Percentiles rank a stretch among this genome's conserved stretches.
Conservation (phyloP, 2,888 invertebrate species). For the Lypha dubia region DNA sequence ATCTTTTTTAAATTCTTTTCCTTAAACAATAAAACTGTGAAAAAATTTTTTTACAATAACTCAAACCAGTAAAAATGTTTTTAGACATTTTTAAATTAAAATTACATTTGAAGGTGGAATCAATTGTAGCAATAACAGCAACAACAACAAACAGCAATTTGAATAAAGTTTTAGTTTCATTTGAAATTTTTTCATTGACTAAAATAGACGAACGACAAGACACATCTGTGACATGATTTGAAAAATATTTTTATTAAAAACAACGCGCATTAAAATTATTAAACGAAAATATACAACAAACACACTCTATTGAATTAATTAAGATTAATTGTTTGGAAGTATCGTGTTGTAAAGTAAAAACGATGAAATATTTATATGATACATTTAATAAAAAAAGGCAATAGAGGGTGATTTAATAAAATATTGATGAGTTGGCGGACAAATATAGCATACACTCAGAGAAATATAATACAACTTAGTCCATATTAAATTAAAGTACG, state of each 20-base stretch:
- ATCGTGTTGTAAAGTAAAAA: constrained; percentile 21
- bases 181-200: neutral
- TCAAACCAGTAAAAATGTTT: neutral
- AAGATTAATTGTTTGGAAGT: constrained; percentile 47
- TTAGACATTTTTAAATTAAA: constrained; percentile 26
- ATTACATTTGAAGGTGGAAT: constrained; percentile 66
- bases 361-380: constrained; percentile 42
- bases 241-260: constrained; percentile 50
- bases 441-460: neutral
- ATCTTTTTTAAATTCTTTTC: neutral
- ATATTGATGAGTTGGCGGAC: constrained; percentile 25
- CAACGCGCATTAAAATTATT: constrained; percentile 43
- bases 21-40: neutral
- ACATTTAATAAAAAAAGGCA: constrained; percentile 25
- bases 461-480: neutral
- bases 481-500: no score
- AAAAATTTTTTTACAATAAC: neutral
- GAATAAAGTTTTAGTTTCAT: constrained; percentile 47
- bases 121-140: constrained; percentile 50
- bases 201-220: constrained; percentile 37
- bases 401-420: constrained; percentile 34
- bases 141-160: constrained; percentile 25
- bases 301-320: constrained; percentile 34
- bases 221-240: constrained; percentile 58
- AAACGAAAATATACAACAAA: constrained; percentile 1